These are phyloP conservation scores for Hypomesus transpacificus DNA, from an alignment of 2,113 vertebrate genomes.

Conservation along the genomic window DNA sequence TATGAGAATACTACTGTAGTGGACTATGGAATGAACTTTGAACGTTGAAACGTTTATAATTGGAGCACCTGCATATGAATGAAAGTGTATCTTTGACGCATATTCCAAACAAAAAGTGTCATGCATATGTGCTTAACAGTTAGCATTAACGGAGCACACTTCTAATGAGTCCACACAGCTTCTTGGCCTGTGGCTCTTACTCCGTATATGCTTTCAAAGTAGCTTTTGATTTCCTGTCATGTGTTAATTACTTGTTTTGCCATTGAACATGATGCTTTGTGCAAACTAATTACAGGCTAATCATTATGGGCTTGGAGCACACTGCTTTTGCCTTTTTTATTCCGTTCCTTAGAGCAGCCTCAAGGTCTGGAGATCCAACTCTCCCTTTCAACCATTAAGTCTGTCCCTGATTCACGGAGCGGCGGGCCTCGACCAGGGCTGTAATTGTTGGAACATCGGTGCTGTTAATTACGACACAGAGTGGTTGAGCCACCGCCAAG, in stretches of 20 bases:
- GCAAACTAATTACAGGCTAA: constrained; percentile 99
- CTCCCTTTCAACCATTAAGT: constrained; percentile 94
- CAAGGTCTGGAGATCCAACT: constrained; percentile 79
- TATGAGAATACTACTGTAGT: not conserved
- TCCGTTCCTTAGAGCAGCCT: constrained; percentile 83
- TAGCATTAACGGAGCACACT: constrained; percentile 87
- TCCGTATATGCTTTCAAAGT: constrained; percentile 97
- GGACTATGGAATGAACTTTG: not conserved
- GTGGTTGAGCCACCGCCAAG: constrained; percentile 98
- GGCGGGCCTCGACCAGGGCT: constrained; percentile 81
- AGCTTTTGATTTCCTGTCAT: constrained; percentile 99
- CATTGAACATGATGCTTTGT: constrained; percentile 97
- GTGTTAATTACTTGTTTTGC: constrained; percentile 98
- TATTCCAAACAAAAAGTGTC: constrained; percentile 27
- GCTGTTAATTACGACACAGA: constrained; percentile 99
- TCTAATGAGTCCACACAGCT: constrained; percentile 85
- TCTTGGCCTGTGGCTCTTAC: constrained; percentile 87
- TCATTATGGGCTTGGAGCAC: constrained; percentile 90
- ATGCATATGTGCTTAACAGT: constrained; percentile 71
- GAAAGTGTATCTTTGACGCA: constrained; percentile 11
- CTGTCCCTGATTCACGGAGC: constrained; percentile 88
- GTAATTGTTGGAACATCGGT: constrained; percentile 96
- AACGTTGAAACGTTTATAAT: constrained; percentile 3
- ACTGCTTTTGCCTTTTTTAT: constrained; percentile 89
- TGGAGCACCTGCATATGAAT: not conserved